Evolutionary conservation across 2,888 invertebrate genomes (phyloP).

Genomic region (Furcula furcula): DNA sequence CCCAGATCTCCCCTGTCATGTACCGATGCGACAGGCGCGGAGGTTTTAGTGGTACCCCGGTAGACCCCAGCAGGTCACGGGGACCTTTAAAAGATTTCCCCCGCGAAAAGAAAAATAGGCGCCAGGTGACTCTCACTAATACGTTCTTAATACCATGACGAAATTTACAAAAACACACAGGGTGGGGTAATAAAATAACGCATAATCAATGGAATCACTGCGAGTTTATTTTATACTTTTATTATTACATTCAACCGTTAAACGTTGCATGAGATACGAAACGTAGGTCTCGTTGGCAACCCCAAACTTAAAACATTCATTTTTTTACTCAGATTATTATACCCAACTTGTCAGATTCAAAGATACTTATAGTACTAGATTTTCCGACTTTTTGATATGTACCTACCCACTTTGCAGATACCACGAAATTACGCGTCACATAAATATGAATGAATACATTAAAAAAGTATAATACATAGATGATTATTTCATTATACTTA

Average conservation of each 20-base stretch:
- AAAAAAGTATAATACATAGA: no score
- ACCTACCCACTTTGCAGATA: slow-evolving; percentile 35
- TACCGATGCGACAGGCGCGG: no score
- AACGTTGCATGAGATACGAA: slow-evolving; percentile 62
- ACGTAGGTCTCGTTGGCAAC: slow-evolving; percentile 55
- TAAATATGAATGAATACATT: no score
- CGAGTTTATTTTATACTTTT: slow-evolving; percentile 80
- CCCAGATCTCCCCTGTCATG: no score
- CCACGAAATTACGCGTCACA: slow-evolving; percentile 14
- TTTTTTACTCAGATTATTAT: slow-evolving; percentile 31
- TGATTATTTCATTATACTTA: no score
- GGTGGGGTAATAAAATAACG: slow-evolving; percentile 52
- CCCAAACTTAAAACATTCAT: slow-evolving; percentile 58
- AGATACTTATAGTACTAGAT: slow-evolving; percentile 80
- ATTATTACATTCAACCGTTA: slow-evolving; percentile 77
- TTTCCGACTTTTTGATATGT: slow-evolving; percentile 73
- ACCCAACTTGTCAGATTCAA: slow-evolving; percentile 63
- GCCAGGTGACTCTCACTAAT: no score
- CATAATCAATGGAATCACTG: slow-evolving; percentile 78
- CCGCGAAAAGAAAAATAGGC: no score
- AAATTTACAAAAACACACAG: no score
- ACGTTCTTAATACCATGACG: no score
- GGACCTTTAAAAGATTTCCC: no score
- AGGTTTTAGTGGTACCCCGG: no score
- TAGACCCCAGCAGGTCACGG: no score